Conservation (phyloP, 2,797 vertebrate species). For the Rhynchonycteris naso region DNA sequence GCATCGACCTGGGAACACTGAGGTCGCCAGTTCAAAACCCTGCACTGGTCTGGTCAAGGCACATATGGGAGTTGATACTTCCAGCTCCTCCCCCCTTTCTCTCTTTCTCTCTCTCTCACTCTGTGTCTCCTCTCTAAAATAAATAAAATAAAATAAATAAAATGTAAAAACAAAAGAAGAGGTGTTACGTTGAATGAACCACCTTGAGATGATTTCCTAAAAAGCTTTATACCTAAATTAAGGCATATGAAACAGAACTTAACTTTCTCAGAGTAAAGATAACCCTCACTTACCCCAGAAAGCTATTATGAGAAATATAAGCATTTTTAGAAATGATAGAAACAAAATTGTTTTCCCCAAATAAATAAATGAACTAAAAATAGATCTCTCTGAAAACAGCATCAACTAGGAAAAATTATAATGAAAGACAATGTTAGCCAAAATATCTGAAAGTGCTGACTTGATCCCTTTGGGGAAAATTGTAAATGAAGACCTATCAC, state of each 20-base stretch:
- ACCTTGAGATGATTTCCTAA: conserved; percentile 26
- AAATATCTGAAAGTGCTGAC: not conserved
- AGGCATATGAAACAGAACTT: not conserved
- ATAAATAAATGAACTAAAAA: not conserved
- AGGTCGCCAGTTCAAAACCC: too few species aligned
- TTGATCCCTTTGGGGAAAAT: not conserved
- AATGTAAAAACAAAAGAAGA: too few species aligned
- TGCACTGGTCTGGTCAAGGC: too few species aligned
- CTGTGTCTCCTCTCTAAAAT: too few species aligned
- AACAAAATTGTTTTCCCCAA: not conserved
- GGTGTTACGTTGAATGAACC: not conserved
- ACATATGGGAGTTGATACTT: too few species aligned
- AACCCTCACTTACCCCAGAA: not conserved
- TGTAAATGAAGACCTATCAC: not conserved
- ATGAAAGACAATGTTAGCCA: not conserved
- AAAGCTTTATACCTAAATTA: not conserved
- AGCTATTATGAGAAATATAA: not conserved
- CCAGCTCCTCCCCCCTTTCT: too few species aligned
- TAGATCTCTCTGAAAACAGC: not conserved
- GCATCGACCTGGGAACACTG: too few species aligned
- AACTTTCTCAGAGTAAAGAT: not conserved
- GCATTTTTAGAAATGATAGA: conserved; percentile 33
- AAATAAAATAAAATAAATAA: too few species aligned
- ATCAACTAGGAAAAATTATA: not conserved
- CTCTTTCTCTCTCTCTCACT: too few species aligned